These are phyloP conservation scores for Hiodon tergisus DNA, from an alignment of 2,113 vertebrate species.

Conservation along the genomic window DNA sequence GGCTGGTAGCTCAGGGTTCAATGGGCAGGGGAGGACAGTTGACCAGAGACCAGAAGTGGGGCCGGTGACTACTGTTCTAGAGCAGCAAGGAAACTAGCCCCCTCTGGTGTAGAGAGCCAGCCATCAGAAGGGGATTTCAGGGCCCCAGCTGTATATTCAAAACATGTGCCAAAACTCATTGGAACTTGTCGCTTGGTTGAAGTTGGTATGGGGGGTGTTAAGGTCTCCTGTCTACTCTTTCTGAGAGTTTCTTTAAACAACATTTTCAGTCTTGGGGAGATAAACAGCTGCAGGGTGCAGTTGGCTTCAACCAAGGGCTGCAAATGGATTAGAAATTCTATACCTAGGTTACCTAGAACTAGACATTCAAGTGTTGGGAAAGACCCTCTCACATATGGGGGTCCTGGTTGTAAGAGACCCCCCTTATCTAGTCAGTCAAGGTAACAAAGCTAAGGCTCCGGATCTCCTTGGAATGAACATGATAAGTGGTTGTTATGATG, in stretches of 20 bases:
- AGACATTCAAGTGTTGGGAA: neutral
- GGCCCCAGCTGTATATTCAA: neutral
- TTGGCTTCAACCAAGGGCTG: constrained; percentile 1
- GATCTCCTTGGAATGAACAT: neutral
- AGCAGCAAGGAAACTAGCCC: constrained; percentile 23
- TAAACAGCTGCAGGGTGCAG: neutral
- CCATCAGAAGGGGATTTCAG: constrained; percentile 6
- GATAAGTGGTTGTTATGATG: neutral
- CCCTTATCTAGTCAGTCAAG: neutral
- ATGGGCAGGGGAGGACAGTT: neutral
- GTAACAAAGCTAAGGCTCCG: neutral
- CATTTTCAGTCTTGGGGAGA: too few species aligned
- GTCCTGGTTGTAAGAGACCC: constrained; percentile 4
- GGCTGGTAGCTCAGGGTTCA: neutral
- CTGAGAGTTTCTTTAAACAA: too few species aligned
- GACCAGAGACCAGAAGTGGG: neutral
- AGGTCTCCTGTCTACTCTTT: too few species aligned
- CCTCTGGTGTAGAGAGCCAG: constrained; percentile 14
- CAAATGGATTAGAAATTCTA: constrained; percentile 5
- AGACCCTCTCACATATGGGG: neutral
- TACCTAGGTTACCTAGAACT: neutral
- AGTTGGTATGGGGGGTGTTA: too few species aligned
- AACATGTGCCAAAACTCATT: too few species aligned
- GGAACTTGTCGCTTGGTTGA: too few species aligned
- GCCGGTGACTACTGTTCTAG: neutral